Evolutionary conservation across 2,888 invertebrate species (phyloP), one percentile per base, ranked within the genome.

Genomic region (Myathropa florea): DNA sequence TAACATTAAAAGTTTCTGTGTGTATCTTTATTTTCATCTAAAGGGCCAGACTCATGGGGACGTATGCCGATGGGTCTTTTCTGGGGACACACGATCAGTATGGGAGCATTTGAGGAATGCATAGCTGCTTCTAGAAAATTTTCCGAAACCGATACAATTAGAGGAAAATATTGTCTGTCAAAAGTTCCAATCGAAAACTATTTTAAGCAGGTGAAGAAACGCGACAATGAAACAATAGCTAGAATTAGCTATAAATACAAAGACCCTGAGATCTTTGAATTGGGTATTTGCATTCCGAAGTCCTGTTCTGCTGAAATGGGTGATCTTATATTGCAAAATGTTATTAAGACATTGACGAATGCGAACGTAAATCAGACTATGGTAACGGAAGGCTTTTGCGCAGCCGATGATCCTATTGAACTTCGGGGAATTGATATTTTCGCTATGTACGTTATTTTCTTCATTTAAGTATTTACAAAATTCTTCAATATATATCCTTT

Each of bases 31-130:
- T 10, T 3, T 33, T 10, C n/a, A n/a, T n/a, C n/a, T n/a, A n/a
- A n/a, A 94, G 94, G 93, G 90, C 89, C 93, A 3, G 94, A 94
- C 88, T 90, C 93, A 55, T 93, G 93, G 90, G 93, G 93, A 14
- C 93, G 93, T 81, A 57, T 93, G 28, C 93, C 93, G 3, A 85
- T 93, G 3, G 93, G 94, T 39, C 86, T 93, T 10, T 89, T 93
- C 33, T 90, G 89, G 89, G 93, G 93, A 4, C 92, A 93, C 88
- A 86, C 91, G 18, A 90, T 91, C 57, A 93, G 93, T 75, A 90
- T 93, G 85, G 94, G 94, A 4, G 91, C 92, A 76, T 93, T 91
- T 85, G 93, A 94, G 88, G 91, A 93, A 88, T 94, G 94, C 77
- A 89, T 93, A 60, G 90, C 90, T 1, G 91, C 93, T 3, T 80